These are phyloP conservation scores for Lamprologus speciosus DNA, from an alignment of 2,113 vertebrate species.

Conservation along the genomic window DNA sequence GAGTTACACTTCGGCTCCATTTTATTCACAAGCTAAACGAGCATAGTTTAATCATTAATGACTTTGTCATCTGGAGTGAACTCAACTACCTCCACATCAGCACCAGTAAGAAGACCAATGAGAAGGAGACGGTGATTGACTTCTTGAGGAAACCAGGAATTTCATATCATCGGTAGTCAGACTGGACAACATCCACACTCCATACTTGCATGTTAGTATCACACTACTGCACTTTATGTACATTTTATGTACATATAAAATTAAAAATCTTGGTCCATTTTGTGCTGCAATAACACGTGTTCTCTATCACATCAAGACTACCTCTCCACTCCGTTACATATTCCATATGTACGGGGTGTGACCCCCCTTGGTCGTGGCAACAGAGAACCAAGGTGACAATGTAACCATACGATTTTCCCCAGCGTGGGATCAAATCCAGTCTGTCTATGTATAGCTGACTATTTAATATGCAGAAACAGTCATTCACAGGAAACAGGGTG, in stretches of 20 bases:
- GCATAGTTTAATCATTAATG: not conserved
- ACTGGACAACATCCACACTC: not conserved
- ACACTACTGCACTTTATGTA: not conserved
- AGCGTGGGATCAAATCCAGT: accelerated
- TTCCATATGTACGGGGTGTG: accelerated
- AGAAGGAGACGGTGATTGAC: not conserved
- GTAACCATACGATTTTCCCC: accelerated
- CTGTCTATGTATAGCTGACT: not conserved
- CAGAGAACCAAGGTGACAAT: not conserved
- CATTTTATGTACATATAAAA: not conserved
- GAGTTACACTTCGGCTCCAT: not conserved
- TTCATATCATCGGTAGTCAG: not conserved
- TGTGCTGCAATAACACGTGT: not conserved
- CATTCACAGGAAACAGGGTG: not conserved
- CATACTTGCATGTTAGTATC: not conserved
- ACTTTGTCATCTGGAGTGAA: not conserved
- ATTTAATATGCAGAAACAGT: not conserved
- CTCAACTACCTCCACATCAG: not conserved
- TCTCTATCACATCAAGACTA: not conserved
- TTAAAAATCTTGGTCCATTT: not conserved
- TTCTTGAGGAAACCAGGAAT: not conserved
- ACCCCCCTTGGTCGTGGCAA: not conserved
- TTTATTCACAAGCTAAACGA: not conserved
- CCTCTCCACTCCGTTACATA: not conserved
- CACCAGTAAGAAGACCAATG: not conserved